Conservation (phyloP, 2,113 vertebrate genomes). For the Acanthochromis polyacanthus region DNA sequence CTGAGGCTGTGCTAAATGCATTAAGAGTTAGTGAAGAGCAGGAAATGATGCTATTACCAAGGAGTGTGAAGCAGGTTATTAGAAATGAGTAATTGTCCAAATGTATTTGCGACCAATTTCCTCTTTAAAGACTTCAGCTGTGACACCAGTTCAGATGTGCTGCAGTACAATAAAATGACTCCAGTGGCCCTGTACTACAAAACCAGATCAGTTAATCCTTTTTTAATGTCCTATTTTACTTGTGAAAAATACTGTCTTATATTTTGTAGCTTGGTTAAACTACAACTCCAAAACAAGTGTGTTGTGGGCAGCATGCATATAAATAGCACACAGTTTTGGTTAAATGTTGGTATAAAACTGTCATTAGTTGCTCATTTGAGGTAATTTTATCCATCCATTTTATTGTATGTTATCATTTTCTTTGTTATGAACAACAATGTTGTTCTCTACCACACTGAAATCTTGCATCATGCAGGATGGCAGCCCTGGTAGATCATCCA, state of each 20-base stretch:
- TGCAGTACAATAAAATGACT: conserved; percentile 6
- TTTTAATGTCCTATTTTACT: neutral
- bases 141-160: neutral
- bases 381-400: too few species aligned
- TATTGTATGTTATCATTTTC: too few species aligned
- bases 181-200: neutral
- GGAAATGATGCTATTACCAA: conserved; percentile 62
- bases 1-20: conserved; percentile 60
- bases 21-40: conserved; percentile 64
- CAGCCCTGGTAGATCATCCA: too few species aligned
- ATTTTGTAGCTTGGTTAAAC: too few species aligned
- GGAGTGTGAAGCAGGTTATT: conserved; percentile 64
- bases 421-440: too few species aligned
- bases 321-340: too few species aligned
- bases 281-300: too few species aligned
- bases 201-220: neutral
- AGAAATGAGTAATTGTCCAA: conserved; percentile 66
- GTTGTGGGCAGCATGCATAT: too few species aligned
- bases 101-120: conserved; percentile 42
- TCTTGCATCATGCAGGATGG: too few species aligned
- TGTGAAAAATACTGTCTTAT: neutral
- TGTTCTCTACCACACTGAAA: too few species aligned
- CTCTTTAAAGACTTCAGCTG: conserved; percentile 38
- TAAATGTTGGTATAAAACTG: too few species aligned
- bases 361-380: too few species aligned